Evolutionary conservation across 2,113 vertebrate genomes (phyloP).

Genomic region (Alouatta palliata): DNA sequence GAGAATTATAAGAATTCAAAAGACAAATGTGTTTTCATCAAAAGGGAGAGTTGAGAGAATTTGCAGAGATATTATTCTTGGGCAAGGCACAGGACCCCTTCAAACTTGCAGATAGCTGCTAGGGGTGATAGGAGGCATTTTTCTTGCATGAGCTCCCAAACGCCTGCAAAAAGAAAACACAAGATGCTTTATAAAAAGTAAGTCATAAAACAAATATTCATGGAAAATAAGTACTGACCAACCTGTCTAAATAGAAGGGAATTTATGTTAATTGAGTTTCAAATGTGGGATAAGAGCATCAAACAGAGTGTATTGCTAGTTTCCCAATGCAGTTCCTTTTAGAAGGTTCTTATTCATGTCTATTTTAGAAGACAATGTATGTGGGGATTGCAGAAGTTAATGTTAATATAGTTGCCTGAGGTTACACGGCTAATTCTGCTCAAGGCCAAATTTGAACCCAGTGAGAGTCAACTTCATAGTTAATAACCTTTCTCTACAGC

Average conservation of each 20-base stretch:
- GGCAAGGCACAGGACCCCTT: not conserved
- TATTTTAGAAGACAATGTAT: not conserved
- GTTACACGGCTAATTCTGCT: not conserved
- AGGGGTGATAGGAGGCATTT: not conserved
- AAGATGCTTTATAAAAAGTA: not conserved
- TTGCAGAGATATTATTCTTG: not conserved
- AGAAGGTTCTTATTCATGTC: not conserved
- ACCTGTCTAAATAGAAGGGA: not conserved
- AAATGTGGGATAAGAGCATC: not conserved
- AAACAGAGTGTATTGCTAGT: too few species aligned
- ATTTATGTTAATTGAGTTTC: not conserved
- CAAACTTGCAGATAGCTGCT: not conserved
- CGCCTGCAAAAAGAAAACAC: not conserved
- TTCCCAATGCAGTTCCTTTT: not conserved
- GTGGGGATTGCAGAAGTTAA: not conserved
- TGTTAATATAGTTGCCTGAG: not conserved
- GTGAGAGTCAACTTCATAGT: not conserved
- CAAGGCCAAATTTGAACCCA: not conserved
- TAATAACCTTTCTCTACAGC: not conserved
- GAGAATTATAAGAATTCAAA: not conserved
- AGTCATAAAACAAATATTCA: not conserved
- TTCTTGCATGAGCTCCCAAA: not conserved
- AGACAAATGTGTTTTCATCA: not conserved
- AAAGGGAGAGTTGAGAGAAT: not conserved
- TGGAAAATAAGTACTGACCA: not conserved